Conservation (phyloP, 37 sponge, comb jelly and placozoan species). For the Halichondria panicea region DNA sequence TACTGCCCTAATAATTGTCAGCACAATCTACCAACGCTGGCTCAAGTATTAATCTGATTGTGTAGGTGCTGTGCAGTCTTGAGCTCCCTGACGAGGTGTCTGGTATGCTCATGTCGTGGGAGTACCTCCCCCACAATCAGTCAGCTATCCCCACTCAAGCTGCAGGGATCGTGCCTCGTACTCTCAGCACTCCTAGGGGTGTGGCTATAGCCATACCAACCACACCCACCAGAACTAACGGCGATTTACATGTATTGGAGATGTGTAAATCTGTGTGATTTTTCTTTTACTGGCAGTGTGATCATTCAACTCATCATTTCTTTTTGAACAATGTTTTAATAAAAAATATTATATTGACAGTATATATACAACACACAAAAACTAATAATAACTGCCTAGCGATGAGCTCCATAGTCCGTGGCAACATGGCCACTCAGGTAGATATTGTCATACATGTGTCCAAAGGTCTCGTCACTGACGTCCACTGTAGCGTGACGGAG, state of each 20-base stretch:
- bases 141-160: not conserved
- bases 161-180: not conserved
- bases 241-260: not conserved
- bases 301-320: too few species aligned
- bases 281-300: not conserved
- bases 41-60: not conserved
- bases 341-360: not conserved
- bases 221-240: not conserved
- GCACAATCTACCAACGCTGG: not conserved
- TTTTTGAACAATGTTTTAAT: too few species aligned
- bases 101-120: conserved; percentile 54
- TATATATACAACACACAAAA: not conserved
- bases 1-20: not conserved
- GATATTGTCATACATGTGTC: conserved; percentile 84
- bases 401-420: conserved; percentile 26
- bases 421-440: conserved; percentile 83
- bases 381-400: not conserved
- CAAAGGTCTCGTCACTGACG: conserved; percentile 50
- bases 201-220: not conserved
- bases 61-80: conserved; percentile 69
- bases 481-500: conserved; percentile 58
- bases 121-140: conserved; percentile 53
- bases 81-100: conserved; percentile 69
- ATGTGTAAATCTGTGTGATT: not conserved
- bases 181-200: not conserved